These are phyloP conservation scores for Tricholaema leucomelas DNA, from an alignment of 2,113 vertebrate species.

Conservation along the genomic window DNA sequence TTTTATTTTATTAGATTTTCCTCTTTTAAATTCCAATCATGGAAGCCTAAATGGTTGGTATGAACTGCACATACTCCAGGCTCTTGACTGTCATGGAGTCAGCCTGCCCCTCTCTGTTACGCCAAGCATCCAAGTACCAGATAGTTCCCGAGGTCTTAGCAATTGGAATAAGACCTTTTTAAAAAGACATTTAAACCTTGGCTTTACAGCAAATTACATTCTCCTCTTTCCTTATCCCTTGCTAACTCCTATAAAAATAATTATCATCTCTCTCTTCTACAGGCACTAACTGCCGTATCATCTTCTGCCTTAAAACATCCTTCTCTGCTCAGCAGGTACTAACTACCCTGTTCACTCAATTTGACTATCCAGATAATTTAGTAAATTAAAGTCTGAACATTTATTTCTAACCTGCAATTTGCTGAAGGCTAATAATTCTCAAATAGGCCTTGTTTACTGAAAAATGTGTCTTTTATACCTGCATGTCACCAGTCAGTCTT, in stretches of 20 bases:
- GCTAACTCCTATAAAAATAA: conserved; percentile 31
- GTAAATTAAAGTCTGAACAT: conserved; percentile 32
- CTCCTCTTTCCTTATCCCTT: background rate
- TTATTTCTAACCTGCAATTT: conserved; percentile 32
- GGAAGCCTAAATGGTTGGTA: background rate
- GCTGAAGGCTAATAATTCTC: background rate
- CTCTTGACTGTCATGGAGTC: background rate
- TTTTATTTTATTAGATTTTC: background rate
- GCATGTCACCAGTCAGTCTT: background rate
- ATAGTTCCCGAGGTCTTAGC: background rate
- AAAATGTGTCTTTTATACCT: background rate
- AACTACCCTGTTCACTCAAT: conserved; percentile 14
- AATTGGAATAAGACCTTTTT: background rate
- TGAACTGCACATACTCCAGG: background rate
- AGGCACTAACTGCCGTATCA: conserved; percentile 15
- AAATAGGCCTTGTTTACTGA: background rate
- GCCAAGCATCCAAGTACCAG: background rate
- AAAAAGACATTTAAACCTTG: background rate
- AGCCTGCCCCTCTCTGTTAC: background rate
- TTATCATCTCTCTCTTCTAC: conserved; percentile 32
- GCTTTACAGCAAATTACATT: conserved; percentile 1
- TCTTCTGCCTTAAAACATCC: background rate
- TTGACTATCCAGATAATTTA: conserved; percentile 22
- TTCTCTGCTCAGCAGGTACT: conserved; percentile 32
- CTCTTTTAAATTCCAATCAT: background rate